Conservation (phyloP, 2,888 invertebrate species). For the Eupithecia inturbata region DNA sequence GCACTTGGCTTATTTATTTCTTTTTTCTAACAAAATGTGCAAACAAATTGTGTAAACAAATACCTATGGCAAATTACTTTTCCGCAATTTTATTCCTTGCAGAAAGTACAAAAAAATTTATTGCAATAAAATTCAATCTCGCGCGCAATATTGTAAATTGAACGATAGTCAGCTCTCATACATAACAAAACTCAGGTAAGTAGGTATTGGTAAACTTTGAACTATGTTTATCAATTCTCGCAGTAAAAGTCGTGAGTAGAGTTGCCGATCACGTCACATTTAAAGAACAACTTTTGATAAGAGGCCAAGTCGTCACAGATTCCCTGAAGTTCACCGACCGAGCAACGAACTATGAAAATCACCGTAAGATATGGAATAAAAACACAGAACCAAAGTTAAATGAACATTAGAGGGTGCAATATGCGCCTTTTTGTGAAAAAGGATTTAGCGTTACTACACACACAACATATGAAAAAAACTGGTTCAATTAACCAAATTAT, state of each 20-base stretch:
- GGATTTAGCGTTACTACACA: too few relatives aligned
- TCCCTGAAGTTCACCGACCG: neutral
- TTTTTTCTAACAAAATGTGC: too few relatives aligned
- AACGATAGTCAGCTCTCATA: neutral
- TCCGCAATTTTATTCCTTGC: too few relatives aligned
- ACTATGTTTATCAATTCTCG: neutral
- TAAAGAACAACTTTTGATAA: neutral
- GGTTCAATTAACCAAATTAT: too few relatives aligned
- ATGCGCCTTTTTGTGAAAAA: too few relatives aligned
- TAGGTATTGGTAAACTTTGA: neutral
- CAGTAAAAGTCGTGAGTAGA: neutral
- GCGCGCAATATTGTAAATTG: neutral
- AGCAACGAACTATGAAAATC: neutral
- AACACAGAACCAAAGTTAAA: neutral
- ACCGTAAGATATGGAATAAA: neutral
- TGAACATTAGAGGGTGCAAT: too few relatives aligned
- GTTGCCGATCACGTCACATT: neutral
- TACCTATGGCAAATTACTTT: neutral
- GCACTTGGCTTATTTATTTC: too few relatives aligned
- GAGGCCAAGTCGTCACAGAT: neutral
- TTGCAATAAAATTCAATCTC: neutral
- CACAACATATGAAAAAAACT: too few relatives aligned
- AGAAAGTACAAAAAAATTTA: too few relatives aligned
- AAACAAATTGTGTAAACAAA: neutral
- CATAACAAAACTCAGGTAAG: neutral